Base-by-base conservation (phyloP, 2,888 invertebrate genomes). In the Mythimna ferrago region DNA sequence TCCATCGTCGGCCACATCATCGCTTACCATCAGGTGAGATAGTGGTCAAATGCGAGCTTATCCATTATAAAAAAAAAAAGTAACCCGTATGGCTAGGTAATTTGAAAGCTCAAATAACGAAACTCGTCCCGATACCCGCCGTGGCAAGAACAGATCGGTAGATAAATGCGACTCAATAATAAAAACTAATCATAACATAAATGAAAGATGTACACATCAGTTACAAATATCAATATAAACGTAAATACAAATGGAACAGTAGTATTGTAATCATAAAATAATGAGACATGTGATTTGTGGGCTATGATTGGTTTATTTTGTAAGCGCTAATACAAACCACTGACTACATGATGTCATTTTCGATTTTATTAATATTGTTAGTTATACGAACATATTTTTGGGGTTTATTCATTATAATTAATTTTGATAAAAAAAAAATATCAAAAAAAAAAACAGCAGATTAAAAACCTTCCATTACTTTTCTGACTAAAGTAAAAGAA, bases 261-360 rank as follows among this genome's bases (percentile, higher is more conserved):
- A 48, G 48, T 21, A 48, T 66, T 63, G 54, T 76, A 80, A 82
- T 82, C 66, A 80, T 76, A 51, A 83, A 69, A 68, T 76, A 80
- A 76, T 83, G 68, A 73, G 76, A 64, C 51, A 57, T 73, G 26
- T 73, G 73, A 82, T 82, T 76, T 83, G 73, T 76, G 70, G 51
- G 26, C 54, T 70, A 70, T 79, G 54, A 72, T 74, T 74, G 57
- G 38, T 72, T 57, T 35, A 54, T 64, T 54, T 6, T 48, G 1
- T 78, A 82, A 81, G 61, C 9, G n/a, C 53, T 54, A n/a, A 0
- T 6, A 21, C 67, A 72, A 64, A 80, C 58, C 57, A 61, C n/a
- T n/a, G 21, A 38, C 68, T 19, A 77, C 65, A 2, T 9, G 1
- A 54, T 71, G 19, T 16, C 21, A 51, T 41, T 0, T 7, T 51